A percentile compares a stretch with the other conserved stretches of the same genome.
phyloP scores from a whole-genome alignment of 2,797 vertebrate genomes.

The Diceros bicornis region DNA sequence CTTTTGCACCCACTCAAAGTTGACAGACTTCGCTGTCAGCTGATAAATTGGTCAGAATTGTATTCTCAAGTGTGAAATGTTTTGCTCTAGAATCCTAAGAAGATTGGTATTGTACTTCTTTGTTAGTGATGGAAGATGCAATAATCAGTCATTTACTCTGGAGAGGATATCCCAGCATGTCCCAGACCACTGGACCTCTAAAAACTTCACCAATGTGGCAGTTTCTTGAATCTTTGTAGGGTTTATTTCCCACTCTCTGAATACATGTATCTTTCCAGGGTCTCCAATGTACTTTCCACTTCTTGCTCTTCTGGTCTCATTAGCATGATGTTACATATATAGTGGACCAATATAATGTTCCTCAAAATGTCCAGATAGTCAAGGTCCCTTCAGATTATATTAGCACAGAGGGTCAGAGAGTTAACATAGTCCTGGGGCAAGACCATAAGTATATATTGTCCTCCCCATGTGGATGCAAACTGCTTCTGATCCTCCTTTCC shows the following conservation, averaged over 20 bases:
- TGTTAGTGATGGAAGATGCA: neutral
- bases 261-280: neutral
- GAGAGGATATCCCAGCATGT: neutral
- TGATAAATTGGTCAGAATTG: neutral
- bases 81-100: neutral
- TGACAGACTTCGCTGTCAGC: neutral
- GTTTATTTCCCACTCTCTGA: neutral
- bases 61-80: neutral
- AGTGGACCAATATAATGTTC: neutral
- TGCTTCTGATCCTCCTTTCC: neutral
- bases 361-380: neutral
- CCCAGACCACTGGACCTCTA: neutral
- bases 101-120: neutral
- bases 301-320: neutral
- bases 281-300: neutral
- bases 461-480: neutral
- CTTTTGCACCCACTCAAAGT: neutral
- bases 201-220: neutral
- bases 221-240: neutral
- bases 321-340: neutral
- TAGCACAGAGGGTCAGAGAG: neutral
- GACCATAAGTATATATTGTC: neutral
- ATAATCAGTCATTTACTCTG: neutral
- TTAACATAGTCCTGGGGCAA: neutral
- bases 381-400: neutral